These are phyloP conservation scores for Campaea margaritaria DNA, from an alignment of 2,888 invertebrate genomes.

Conservation along the genomic window DNA sequence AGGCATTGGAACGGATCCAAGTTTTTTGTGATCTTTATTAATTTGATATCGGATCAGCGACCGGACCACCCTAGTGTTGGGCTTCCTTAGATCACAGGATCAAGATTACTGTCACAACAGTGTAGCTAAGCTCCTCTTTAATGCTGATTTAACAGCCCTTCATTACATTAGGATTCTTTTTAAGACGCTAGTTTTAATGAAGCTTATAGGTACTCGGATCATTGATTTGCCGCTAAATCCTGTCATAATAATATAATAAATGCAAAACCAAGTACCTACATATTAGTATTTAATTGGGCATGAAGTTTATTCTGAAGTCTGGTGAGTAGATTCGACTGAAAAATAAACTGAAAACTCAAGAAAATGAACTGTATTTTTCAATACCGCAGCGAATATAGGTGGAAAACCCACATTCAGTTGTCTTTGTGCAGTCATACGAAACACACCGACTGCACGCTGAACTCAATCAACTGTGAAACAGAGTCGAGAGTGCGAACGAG, in stretches of 20 bases:
- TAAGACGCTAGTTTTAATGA: background rate
- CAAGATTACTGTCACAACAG: slow-evolving; percentile 27
- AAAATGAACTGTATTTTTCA: background rate
- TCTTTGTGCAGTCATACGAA: slow-evolving; percentile 7
- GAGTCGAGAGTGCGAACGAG: slow-evolving; percentile 3
- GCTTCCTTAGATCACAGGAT: slow-evolving; percentile 16
- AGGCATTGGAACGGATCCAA: slow-evolving; percentile 19
- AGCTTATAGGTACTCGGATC: background rate
- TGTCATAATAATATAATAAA: background rate
- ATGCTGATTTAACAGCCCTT: background rate
- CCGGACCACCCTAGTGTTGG: slow-evolving; percentile 21
- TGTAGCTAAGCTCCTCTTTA: slow-evolving; percentile 1
- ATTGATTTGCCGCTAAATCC: background rate
- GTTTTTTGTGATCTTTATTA: slow-evolving; percentile 24
- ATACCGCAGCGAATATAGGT: background rate
- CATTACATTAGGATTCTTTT: background rate
- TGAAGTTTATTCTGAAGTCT: too few species aligned
- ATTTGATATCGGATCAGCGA: slow-evolving; percentile 13
- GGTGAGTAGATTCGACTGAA: too few species aligned
- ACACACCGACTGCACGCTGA: background rate
- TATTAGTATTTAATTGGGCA: too few species aligned
- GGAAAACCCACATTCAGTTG: slow-evolving; percentile 1
- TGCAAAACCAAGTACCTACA: background rate
- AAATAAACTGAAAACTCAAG: background rate
- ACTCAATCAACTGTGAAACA: background rate